Conservation (phyloP, 2,888 invertebrate species). For the Eupelmus urozonus region DNA sequence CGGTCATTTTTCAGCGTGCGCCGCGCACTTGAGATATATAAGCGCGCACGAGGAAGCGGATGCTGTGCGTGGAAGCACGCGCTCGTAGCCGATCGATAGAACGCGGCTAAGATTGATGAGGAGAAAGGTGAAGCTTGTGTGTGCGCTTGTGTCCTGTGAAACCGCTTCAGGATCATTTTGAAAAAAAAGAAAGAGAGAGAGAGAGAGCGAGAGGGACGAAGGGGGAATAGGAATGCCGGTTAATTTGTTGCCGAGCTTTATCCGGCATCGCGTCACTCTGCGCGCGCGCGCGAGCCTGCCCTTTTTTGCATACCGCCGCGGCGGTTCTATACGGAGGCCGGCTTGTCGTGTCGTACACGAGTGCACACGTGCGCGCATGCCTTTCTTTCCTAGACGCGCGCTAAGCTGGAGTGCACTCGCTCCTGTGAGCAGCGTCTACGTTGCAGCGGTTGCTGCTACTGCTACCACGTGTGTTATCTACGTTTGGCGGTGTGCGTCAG, state of each 20-base stretch:
- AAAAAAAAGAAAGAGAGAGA: slow-evolving; percentile 6
- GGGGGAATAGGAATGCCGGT: slow-evolving; percentile 28
- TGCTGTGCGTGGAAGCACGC: slow-evolving; percentile 13
- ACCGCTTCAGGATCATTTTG: background rate
- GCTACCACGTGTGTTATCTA: background rate
- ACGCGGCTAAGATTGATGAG: slow-evolving; percentile 48
- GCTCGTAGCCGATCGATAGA: slow-evolving; percentile 43
- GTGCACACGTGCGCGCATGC: background rate
- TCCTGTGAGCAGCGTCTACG: too few species aligned
- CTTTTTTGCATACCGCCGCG: slow-evolving; percentile 36
- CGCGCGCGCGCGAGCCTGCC: slow-evolving; percentile 25
- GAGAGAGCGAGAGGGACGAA: background rate
- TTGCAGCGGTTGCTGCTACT: background rate
- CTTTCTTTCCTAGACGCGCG: slow-evolving; percentile 12
- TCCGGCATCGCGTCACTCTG: slow-evolving; percentile 37
- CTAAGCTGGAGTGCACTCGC: background rate
- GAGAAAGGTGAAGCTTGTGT: slow-evolving; percentile 48
- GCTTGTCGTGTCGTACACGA: slow-evolving; percentile 10
- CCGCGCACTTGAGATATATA: background rate
- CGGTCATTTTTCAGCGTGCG: slow-evolving; percentile 16
- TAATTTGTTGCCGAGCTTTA: slow-evolving; percentile 42
- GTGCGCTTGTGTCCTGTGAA: slow-evolving; percentile 16
- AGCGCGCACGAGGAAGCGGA: slow-evolving; percentile 12
- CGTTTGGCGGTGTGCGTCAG: background rate
- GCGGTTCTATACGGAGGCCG: background rate